Evolutionary conservation across 2,888 invertebrate genomes (phyloP), one percentile per base, ranked within the genome.

Genomic region (Arctia plantaginis): DNA sequence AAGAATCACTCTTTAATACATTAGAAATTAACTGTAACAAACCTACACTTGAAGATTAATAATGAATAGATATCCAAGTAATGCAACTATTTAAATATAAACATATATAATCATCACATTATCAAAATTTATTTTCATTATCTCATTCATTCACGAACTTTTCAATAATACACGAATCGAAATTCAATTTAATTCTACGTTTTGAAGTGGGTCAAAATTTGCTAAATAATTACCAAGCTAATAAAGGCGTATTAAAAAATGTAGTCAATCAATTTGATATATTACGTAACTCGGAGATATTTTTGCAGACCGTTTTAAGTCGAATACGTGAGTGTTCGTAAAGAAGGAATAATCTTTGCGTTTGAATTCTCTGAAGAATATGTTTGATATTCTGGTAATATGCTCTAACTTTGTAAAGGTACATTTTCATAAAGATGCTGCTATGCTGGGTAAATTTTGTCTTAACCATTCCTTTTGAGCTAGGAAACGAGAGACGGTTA

Each of bases 331-430:
- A 33, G 10, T 69, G 30, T 69, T 33, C 23, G 51, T n/a, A 35
- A 55, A 62, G 13, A 44, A 7, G 62, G 6, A 41, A 67, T 65
- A 74, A 12, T 27, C 30, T 66, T n/a, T 27, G 18, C 27, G 35
- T 59, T 65, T 47, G 44, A 66, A 66, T 35, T 71, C 44, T 72
- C 72, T 64, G 30, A 66, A 77, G 64, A 74, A 77, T 77, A 73
- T 69, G 41, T 71, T 73, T 76, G 73, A 73, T 73, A 76, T 73
- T 76, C 73, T 44, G 64, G 68, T 76, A 73, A 73, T 69, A 73
- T 33, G 69, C 47, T 71, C 69, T 47, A 73, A 71, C 39, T 73
- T 71, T 73, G 66, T 51, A 68, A 67, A 70, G 67, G 66, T 68
- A 71, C 76, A n/a, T 70, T 64, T 73, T 67, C 68, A 66, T 70